These are phyloP conservation scores for Merodon equestris DNA, from an alignment of 2,888 invertebrate genomes.

Conservation along the genomic window DNA sequence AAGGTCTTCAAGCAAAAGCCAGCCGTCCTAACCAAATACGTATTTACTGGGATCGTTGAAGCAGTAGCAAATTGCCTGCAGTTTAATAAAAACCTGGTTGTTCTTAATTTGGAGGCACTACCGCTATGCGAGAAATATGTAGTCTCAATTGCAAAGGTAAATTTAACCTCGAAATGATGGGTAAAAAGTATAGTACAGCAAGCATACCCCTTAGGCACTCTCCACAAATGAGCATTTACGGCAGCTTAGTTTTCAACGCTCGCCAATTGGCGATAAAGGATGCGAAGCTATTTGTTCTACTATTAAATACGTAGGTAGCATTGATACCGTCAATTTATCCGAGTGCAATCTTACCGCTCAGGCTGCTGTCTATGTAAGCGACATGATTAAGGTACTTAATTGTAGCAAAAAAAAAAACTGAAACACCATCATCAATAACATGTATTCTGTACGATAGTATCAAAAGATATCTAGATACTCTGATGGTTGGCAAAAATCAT, in stretches of 20 bases:
- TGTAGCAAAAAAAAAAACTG: no score
- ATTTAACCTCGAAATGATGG: neutral
- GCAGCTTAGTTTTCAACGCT: conserved; percentile 84
- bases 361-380: conserved; percentile 84
- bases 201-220: conserved; percentile 80
- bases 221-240: conserved; percentile 82
- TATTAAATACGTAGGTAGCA: conserved; percentile 83
- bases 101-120: conserved; percentile 85
- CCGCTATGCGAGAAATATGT: conserved; percentile 85
- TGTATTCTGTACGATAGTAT: conserved; percentile 77
- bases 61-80: conserved; percentile 83
- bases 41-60: conserved; percentile 84
- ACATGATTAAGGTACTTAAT: conserved; percentile 84
- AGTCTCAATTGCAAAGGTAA: conserved; percentile 81
- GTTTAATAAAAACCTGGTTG: conserved; percentile 82
- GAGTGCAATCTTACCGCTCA: conserved; percentile 84
- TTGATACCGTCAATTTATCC: conserved; percentile 84
- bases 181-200: no score
- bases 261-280: conserved; percentile 85
- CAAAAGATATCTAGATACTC: conserved; percentile 87
- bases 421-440: no score
- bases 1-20: conserved; percentile 83
- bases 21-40: conserved; percentile 85
- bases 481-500: conserved; percentile 89
- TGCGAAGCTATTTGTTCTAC: conserved; percentile 85